Percentiles rank a stretch among this genome's conserved stretches.
Evolutionary conservation across 2,113 vertebrate species (phyloP).

Genomic region (Eudorcas thomsonii): DNA sequence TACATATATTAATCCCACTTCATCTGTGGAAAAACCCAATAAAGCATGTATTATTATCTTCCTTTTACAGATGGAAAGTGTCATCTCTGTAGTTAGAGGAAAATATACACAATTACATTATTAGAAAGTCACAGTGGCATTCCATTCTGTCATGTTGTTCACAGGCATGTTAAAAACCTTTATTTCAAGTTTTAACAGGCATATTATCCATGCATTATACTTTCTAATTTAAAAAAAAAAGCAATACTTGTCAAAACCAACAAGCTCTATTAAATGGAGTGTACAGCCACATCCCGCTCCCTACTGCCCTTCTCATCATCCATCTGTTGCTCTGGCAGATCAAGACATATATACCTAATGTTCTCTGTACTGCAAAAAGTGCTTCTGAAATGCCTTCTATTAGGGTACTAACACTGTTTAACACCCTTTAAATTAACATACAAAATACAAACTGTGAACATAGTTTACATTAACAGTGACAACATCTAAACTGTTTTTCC

Average conservation of each 20-base stretch:
- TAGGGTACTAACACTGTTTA: conserved; percentile 19
- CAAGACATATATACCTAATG: neutral
- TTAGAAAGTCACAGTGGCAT: neutral
- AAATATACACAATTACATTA: conserved; percentile 22
- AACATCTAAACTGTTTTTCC: conserved; percentile 17
- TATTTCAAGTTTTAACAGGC: conserved; percentile 27
- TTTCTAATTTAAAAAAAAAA: neutral
- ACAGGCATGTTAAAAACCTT: neutral
- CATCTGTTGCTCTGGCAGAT: neutral
- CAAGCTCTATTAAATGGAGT: neutral
- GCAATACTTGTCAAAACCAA: neutral
- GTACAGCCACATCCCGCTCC: neutral
- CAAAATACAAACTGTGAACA: conserved; percentile 51
- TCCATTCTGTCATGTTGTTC: neutral
- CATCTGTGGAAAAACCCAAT: neutral
- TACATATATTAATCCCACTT: neutral
- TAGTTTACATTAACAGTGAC: conserved; percentile 45
- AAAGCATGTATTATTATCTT: neutral
- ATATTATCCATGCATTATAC: neutral
- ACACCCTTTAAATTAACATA: conserved; percentile 44
- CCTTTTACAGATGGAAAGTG: neutral
- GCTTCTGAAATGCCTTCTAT: neutral
- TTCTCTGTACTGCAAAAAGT: neutral
- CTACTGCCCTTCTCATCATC: neutral
- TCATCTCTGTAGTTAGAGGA: neutral